phyloP scores from a whole-genome alignment of 2,797 vertebrate genomes.

The Notolabrus celidotus region DNA sequence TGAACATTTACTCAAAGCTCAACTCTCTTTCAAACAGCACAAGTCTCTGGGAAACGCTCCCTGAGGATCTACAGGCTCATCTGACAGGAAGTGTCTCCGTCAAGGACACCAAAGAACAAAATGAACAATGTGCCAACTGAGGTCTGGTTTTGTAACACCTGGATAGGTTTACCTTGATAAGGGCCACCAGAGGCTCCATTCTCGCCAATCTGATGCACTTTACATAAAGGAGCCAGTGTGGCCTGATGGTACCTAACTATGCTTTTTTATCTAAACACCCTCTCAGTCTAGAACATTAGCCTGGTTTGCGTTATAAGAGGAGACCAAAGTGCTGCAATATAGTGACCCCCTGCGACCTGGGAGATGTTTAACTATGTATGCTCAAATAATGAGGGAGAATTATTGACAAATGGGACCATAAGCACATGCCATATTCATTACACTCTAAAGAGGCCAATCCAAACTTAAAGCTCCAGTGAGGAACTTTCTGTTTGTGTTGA shows the following conservation, averaged over 20 bases:
- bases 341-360: neutral
- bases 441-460: too few species aligned
- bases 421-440: too few species aligned
- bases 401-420: too few species aligned
- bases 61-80: constrained; percentile 16
- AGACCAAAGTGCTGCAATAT: constrained; percentile 9
- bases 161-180: constrained; percentile 74
- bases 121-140: constrained; percentile 60
- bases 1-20: neutral
- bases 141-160: constrained; percentile 57
- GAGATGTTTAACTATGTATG: too few species aligned
- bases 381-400: too few species aligned
- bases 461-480: too few species aligned
- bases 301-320: neutral
- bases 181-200: constrained; percentile 43
- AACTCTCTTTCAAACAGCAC: neutral
- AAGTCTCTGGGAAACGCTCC: constrained; percentile 11
- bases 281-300: constrained; percentile 32
- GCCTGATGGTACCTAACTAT: constrained; percentile 26
- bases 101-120: constrained; percentile 42
- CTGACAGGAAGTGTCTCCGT: constrained; percentile 54
- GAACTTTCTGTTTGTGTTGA: too few species aligned
- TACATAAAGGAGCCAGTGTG: constrained; percentile 64
- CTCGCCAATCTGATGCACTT: constrained; percentile 56
- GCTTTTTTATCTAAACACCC: constrained; percentile 37